Conservation (phyloP, 2,888 invertebrate species). For the Cyaniris semiargus region DNA sequence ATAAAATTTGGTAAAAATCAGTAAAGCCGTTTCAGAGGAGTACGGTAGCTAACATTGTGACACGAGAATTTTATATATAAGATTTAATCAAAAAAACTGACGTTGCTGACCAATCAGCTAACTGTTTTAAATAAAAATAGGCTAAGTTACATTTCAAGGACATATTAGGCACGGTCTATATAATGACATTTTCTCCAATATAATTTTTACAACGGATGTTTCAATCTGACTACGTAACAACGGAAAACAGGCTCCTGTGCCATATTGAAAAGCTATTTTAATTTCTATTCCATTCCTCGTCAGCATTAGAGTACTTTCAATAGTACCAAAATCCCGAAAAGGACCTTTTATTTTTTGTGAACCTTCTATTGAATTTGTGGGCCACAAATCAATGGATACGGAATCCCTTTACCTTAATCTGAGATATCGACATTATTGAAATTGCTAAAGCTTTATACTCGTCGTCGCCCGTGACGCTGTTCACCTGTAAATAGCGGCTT, state of each 20-base stretch:
- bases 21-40: too few relatives aligned
- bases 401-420: constrained; percentile 17
- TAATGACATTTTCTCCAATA: too few relatives aligned
- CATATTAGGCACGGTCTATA: too few relatives aligned
- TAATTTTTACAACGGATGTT: too few relatives aligned
- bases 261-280: neutral
- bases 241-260: neutral
- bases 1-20: too few relatives aligned
- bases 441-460: neutral
- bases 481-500: neutral
- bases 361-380: constrained; percentile 13
- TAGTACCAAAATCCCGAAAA: neutral
- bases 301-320: neutral
- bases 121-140: too few relatives aligned
- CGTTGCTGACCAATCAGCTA: too few relatives aligned
- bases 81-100: too few relatives aligned
- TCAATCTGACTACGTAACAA: neutral
- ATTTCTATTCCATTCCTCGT: neutral
- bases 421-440: constrained; percentile 18
- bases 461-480: neutral
- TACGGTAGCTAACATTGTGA: too few relatives aligned
- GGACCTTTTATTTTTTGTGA: neutral
- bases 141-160: too few relatives aligned
- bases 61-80: too few relatives aligned
- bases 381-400: constrained; percentile 10